phyloP scores from a whole-genome alignment of 2,113 vertebrate genomes.

The Prunella fulvescens region DNA sequence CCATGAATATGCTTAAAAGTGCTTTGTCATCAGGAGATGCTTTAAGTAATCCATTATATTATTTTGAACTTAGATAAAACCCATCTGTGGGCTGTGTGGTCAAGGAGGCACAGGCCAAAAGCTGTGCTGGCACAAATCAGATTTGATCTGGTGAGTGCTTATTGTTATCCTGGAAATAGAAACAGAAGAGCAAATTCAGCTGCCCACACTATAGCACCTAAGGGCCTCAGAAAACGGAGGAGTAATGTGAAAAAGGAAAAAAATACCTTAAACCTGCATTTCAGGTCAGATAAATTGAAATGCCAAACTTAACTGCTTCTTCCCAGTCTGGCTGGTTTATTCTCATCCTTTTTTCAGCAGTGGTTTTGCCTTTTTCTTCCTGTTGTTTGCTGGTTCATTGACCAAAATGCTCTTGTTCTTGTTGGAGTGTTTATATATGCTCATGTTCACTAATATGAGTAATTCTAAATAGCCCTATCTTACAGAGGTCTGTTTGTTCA shows the following conservation, averaged over 20 bases:
- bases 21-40: conserved; percentile 3
- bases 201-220: neutral
- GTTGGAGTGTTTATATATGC: neutral
- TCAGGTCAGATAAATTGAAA: neutral
- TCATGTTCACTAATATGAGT: neutral
- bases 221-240: neutral
- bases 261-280: neutral
- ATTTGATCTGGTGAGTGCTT: neutral
- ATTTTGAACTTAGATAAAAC: neutral
- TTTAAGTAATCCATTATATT: neutral
- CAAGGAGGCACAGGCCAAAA: neutral
- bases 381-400: neutral
- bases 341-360: neutral
- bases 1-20: neutral
- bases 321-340: neutral
- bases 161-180: neutral
- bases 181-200: neutral
- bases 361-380: neutral
- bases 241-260: neutral
- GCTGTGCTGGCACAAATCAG: neutral
- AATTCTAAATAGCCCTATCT: neutral
- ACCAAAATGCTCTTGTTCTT: neutral
- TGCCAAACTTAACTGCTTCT: neutral
- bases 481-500: neutral
- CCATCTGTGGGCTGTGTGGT: neutral